These are phyloP conservation scores for Chymomyza costata DNA, from an alignment of 1,140 invertebrate species.

Conservation along the genomic window DNA sequence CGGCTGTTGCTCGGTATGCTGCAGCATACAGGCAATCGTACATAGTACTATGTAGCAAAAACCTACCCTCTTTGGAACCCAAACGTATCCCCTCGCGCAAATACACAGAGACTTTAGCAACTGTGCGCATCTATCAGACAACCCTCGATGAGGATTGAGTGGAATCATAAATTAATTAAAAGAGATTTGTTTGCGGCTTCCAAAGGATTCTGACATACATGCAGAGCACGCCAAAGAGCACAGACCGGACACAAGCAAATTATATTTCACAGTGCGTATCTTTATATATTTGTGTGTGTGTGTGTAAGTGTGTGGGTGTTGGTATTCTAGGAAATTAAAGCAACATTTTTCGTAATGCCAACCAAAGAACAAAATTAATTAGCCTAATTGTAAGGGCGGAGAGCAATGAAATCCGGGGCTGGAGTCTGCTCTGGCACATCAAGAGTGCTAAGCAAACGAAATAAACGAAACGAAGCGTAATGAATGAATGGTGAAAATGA, in stretches of 20 bases:
- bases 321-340: slow-evolving; percentile 62
- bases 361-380: slow-evolving; percentile 73
- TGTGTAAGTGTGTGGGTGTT: slow-evolving; percentile 21
- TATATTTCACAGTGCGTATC: slow-evolving; percentile 14
- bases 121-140: slow-evolving; percentile 32
- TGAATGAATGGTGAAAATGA: slow-evolving; percentile 22
- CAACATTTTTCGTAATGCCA: slow-evolving; percentile 69
- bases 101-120: slow-evolving; percentile 3
- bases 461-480: slow-evolving; percentile 50
- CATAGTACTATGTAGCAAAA: slow-evolving; percentile 7
- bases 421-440: slow-evolving; percentile 11
- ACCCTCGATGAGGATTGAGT: slow-evolving; percentile 70
- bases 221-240: slow-evolving; percentile 19
- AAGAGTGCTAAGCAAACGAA: slow-evolving; percentile 28
- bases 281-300: slow-evolving; percentile 4
- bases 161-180: slow-evolving; percentile 75
- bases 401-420: neutral
- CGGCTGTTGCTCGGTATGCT: slow-evolving; percentile 27
- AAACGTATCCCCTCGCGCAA: slow-evolving; percentile 13
- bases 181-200: slow-evolving; percentile 74
- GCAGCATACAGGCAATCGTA: neutral
- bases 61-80: slow-evolving; percentile 1
- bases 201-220: slow-evolving; percentile 62
- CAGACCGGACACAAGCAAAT: slow-evolving; percentile 56
- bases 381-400: slow-evolving; percentile 72